A percentile compares a stretch with the other conserved stretches of the same genome.
These are phyloP conservation scores for Aphelenchoides avenae DNA, from an alignment of 1,140 invertebrate species.

Conservation along the genomic window DNA sequence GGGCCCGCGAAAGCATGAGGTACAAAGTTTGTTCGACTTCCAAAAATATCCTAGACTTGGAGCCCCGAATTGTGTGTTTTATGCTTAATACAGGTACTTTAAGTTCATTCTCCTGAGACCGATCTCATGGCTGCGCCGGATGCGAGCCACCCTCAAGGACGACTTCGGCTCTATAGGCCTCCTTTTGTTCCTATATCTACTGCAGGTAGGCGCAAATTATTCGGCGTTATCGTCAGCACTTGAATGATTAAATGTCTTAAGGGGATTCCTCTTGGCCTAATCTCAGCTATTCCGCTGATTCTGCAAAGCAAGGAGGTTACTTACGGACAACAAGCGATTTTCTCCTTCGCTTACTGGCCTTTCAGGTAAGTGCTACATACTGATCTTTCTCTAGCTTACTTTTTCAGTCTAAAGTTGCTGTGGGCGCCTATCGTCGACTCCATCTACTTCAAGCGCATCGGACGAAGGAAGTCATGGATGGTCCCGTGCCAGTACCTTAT, in stretches of 20 bases:
- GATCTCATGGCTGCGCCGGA: slow-evolving; percentile 34
- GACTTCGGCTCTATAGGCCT: slow-evolving; percentile 55
- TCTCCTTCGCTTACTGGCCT: slow-evolving; percentile 96
- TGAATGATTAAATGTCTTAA: not conserved
- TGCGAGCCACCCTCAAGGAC: slow-evolving; percentile 49
- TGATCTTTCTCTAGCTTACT: slow-evolving; percentile 9
- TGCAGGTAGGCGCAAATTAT: slow-evolving; percentile 45
- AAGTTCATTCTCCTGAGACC: slow-evolving; percentile 31
- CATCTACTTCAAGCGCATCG: slow-evolving; percentile 75
- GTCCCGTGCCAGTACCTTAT: slow-evolving; percentile 79
- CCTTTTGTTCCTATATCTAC: slow-evolving; percentile 54
- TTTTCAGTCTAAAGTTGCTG: slow-evolving; percentile 73
- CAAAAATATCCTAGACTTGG: not conserved
- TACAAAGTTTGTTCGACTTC: slow-evolving; percentile 14
- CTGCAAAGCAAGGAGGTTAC: slow-evolving; percentile 82
- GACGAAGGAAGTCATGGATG: slow-evolving; percentile 92
- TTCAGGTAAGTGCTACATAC: slow-evolving; percentile 62
- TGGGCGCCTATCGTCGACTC: slow-evolving; percentile 98
- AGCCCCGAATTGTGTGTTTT: not conserved
- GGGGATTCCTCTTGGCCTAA: too few species aligned
- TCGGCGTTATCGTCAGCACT: slow-evolving; percentile 6
- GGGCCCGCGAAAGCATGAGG: not conserved
- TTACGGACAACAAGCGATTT: slow-evolving; percentile 91
- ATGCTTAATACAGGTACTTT: slow-evolving; percentile 11
- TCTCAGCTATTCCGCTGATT: slow-evolving; percentile 89